phyloP scores from a whole-genome alignment of 2,888 invertebrate species.

The Venustoraphidia nigricollis region DNA sequence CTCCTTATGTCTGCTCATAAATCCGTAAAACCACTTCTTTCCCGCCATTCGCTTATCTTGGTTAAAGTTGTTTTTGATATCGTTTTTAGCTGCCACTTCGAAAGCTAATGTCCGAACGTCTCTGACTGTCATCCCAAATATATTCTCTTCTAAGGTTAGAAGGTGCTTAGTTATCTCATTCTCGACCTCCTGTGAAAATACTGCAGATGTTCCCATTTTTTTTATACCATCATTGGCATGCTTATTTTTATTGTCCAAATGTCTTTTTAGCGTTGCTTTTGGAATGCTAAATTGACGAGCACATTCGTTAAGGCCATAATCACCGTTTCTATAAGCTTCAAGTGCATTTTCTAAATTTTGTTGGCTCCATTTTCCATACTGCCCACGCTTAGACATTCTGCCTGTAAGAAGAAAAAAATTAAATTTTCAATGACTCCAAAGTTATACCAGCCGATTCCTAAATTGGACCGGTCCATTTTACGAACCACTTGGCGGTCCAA shows the following conservation, averaged over 20 bases:
- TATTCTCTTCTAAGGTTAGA: slow-evolving; percentile 9
- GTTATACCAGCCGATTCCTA: too few relatives aligned
- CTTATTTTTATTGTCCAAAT: slow-evolving; percentile 9
- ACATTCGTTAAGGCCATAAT: too few relatives aligned
- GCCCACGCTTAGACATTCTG: too few relatives aligned
- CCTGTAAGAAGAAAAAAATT: too few relatives aligned
- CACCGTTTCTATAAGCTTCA: too few relatives aligned
- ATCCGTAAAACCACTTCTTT: slow-evolving; percentile 8
- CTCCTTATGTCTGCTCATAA: slow-evolving; percentile 6
- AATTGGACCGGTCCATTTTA: slow-evolving; percentile 6
- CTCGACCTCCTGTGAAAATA: slow-evolving; percentile 8
- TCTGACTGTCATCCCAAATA: too few relatives aligned
- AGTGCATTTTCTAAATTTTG: too few relatives aligned
- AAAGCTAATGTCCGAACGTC: slow-evolving; percentile 9
- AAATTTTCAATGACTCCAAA: too few relatives aligned
- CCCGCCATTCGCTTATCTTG: slow-evolving; percentile 7
- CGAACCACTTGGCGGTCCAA: neutral
- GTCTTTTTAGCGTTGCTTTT: slow-evolving; percentile 10
- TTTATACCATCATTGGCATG: too few relatives aligned
- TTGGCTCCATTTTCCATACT: too few relatives aligned
- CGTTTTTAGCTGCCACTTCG: slow-evolving; percentile 7
- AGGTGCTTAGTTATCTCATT: slow-evolving; percentile 10
- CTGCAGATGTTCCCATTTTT: slow-evolving; percentile 3
- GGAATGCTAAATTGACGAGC: too few relatives aligned
- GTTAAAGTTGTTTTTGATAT: slow-evolving; percentile 7